Base-by-base conservation (phyloP, 2,888 invertebrate genomes). In the Belgica antarctica region DNA sequence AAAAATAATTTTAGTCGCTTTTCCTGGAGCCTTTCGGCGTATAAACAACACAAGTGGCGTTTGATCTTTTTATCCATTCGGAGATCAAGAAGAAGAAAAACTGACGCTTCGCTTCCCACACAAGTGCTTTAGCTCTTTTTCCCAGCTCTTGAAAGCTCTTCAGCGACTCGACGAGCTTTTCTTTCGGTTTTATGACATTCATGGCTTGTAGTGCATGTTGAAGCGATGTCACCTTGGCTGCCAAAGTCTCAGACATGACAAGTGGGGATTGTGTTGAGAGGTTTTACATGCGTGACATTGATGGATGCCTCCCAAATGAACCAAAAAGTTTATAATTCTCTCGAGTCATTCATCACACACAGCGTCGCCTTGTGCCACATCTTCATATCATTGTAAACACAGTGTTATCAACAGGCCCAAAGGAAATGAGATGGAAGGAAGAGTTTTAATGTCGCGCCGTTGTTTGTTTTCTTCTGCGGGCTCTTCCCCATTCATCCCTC, bases 301-400 rank as follows among this genome's bases (percentile, higher is more conserved):
- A 10, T n/a, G 52, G 52, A 52, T 19, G 52, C 17, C 22, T 52
- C 22, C 22, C 52, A 52, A 19, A 22, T n/a, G n/a, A n/a, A n/a
- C n/a, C n/a, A 52, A 52, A 52, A 22, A 22, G 12, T 41, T 41
- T 15, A 41, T 41, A 22, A 22, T 12, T 19, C 22, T 52, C 17
- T 22, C 52, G 12, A 12, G 52, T 52, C 52, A 52, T 52, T 52
- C 52, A 52, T 52, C 52, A 52, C 52, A 22, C 52, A 52, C 22
- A 31, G n/a, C 3, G 7, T 52, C 52, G 52, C 52, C 5, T 22
- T 22, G 22, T 52, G 52, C 12, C 12, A 52, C 52, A 22, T 12
- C 7, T 41, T n/a, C n/a, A n/a, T n/a, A 10, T 12, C 41, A n/a
- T 4, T n/a, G 52, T 52, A 52, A 52, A 22, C 12, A 22, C 7